These are phyloP conservation scores for Caretta caretta DNA, from an alignment of 2,113 vertebrate genomes.

Conservation along the genomic window DNA sequence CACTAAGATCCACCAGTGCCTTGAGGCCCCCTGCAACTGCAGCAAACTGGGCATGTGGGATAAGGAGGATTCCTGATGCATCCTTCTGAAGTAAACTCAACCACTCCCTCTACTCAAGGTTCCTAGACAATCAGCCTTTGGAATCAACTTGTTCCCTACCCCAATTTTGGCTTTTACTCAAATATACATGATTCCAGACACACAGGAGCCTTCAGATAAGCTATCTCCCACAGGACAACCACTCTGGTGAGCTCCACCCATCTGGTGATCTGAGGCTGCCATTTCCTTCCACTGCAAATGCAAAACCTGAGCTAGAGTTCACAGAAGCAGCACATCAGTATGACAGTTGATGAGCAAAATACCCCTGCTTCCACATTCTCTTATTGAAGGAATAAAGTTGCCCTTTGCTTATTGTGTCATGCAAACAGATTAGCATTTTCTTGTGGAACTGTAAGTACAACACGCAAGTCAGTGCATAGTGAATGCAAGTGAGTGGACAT, in stretches of 20 bases:
- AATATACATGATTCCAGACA: slow-evolving; percentile 75
- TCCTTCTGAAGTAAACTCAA: background rate
- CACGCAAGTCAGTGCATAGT: accelerated
- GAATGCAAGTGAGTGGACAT: background rate
- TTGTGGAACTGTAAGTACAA: background rate
- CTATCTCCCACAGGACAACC: slow-evolving; percentile 80
- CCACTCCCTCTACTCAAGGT: slow-evolving; percentile 25
- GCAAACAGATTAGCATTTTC: background rate
- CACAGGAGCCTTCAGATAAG: slow-evolving; percentile 72
- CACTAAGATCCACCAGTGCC: background rate
- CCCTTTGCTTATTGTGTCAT: background rate
- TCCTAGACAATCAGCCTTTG: slow-evolving; percentile 34
- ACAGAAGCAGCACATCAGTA: background rate
- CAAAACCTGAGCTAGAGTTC: slow-evolving; percentile 23
- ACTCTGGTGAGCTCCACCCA: slow-evolving; percentile 47
- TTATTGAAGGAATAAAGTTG: background rate
- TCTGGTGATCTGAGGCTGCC: background rate
- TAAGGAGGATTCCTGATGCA: slow-evolving; percentile 20
- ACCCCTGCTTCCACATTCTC: accelerated
- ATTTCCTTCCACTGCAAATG: slow-evolving; percentile 43
- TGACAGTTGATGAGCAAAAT: background rate
- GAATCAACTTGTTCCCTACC: slow-evolving; percentile 38
- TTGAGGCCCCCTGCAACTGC: slow-evolving; percentile 25
- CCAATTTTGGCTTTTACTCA: slow-evolving; percentile 62
- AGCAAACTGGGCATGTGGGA: background rate